Base-by-base conservation (phyloP, 2,797 vertebrate species). In the Chaenodraco wilsoni region DNA sequence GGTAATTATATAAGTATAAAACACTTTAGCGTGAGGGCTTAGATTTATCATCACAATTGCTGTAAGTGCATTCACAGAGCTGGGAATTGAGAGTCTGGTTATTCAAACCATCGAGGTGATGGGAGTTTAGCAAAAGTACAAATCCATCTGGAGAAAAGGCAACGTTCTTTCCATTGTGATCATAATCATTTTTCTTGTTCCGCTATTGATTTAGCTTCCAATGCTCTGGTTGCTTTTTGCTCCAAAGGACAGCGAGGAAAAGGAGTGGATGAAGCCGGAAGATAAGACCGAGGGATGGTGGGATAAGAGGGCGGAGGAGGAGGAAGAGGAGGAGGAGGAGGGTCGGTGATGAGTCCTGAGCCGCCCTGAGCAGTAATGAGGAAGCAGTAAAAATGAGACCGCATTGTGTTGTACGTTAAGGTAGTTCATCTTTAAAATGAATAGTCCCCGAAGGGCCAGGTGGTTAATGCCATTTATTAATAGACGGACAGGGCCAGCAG, bases 391-490 rank as follows among this genome's bases (percentile, higher is more conserved):
- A 93, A 93, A 94, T 90, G 91, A 94, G 93, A 91, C 74, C 60
- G 89, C 92, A 92, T 93, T 94, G 93, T 94, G 92, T 93, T 93
- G 94, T 92, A 94, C 94, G 94, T 95, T 92, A 94, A 93, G 92
- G 92, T 92, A 95, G 94, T 95, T 94, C 94, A 95, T 95, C 94
- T 95, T 93, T 90, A 92, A 93, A 95, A 95, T 95, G 94, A 95
- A 95, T 94, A 88, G 93, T 94, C 93, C 94, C 95, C 86, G 88
- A 91, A 91, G 94, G 93, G 83, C 91, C 92, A 90, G 91, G 91
- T 94, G 93, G 90, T 95, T 95, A 95, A 95, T 95, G 95, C 90
- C 94, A 95, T 95, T 95, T 95, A 95, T 95, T 95, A 95, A 95
- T 95, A 95, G 95, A 94, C 91, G 92, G 94, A 93, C 92, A 93